A percentile compares a stretch with the other conserved stretches of the same genome.
Evolutionary conservation across 2,888 invertebrate genomes (phyloP).

Genomic region (Teleiodes luculella): DNA sequence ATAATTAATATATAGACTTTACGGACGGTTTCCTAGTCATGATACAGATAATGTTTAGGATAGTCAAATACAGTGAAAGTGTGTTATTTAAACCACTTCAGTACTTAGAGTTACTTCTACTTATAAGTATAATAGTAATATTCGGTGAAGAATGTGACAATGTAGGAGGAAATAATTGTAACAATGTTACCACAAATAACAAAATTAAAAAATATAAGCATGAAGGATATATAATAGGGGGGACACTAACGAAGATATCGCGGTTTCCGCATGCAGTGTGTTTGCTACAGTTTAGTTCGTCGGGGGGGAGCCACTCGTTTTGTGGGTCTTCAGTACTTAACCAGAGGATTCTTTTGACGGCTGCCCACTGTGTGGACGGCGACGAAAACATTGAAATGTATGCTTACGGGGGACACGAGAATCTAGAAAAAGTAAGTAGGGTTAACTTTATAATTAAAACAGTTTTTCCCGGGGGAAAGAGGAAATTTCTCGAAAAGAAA

Average conservation of each 20-base stretch:
- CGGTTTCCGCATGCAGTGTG: not conserved
- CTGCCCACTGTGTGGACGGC: not conserved
- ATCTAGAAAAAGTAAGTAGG: not conserved
- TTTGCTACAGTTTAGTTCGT: not conserved
- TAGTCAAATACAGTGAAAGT: not conserved
- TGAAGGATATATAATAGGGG: not conserved
- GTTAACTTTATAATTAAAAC: not conserved
- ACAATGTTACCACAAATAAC: not conserved
- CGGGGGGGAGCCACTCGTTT: not conserved
- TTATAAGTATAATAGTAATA: not conserved
- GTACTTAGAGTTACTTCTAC: not conserved
- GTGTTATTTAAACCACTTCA: not conserved
- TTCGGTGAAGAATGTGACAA: not conserved
- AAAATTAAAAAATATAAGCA: not conserved
- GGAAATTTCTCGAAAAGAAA: too few relatives aligned
- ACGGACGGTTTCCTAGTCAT: too few relatives aligned
- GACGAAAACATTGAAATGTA: not conserved
- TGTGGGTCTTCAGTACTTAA: not conserved
- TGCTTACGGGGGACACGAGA: not conserved
- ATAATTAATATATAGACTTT: too few relatives aligned
- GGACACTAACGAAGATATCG: not conserved
- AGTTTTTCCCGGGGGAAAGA: too few relatives aligned
- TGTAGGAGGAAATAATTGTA: too few relatives aligned
- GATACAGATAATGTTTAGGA: too few relatives aligned
- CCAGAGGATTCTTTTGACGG: not conserved